These are phyloP conservation scores for Orthosia gothica DNA, from an alignment of 2,888 invertebrate species.

Conservation along the genomic window DNA sequence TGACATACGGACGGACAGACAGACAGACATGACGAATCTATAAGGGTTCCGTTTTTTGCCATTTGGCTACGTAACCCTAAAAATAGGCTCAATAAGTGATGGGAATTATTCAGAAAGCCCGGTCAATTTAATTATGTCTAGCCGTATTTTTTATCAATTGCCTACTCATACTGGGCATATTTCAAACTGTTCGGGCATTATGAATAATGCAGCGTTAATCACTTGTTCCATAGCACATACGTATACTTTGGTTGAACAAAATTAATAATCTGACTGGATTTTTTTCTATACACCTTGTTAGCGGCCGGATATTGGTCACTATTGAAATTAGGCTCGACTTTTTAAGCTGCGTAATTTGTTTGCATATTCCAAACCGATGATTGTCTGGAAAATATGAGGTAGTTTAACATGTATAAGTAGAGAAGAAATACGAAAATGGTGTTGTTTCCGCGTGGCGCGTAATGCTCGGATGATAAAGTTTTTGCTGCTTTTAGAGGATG, in stretches of 20 bases:
- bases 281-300: background rate
- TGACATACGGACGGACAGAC: too few relatives aligned
- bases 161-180: too few relatives aligned
- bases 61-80: too few relatives aligned
- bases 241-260: background rate
- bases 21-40: too few relatives aligned
- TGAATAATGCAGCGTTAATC: too few relatives aligned
- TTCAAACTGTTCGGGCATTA: too few relatives aligned
- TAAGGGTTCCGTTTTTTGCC: too few relatives aligned
- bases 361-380: background rate
- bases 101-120: too few relatives aligned
- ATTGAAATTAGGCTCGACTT: conserved; percentile 14
- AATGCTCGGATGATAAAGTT: background rate
- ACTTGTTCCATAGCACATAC: too few relatives aligned
- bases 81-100: too few relatives aligned
- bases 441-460: background rate
- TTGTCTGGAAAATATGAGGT: background rate
- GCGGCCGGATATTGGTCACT: conserved; percentile 9
- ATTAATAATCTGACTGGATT: background rate
- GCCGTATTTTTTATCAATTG: too few relatives aligned
- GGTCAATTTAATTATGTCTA: too few relatives aligned
- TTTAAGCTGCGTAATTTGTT: conserved; percentile 22
- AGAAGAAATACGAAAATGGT: background rate
- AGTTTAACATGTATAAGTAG: background rate
- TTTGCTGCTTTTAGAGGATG: background rate